Conservation (phyloP, 2,113 vertebrate genomes). For the Lipophrys pholis region DNA sequence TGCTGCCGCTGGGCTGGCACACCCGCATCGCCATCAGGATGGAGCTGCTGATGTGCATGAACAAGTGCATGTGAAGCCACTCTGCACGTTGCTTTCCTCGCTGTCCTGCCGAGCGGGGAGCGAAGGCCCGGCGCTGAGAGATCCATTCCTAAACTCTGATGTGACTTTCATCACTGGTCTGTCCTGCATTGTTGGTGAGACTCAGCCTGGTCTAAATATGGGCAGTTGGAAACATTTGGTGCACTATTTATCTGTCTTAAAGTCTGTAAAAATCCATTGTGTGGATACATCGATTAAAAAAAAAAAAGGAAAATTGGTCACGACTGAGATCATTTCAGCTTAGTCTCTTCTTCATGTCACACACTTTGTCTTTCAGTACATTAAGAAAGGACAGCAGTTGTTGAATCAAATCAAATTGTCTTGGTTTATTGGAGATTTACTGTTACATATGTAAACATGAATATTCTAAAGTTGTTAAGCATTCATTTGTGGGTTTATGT, state of each 20-base stretch:
- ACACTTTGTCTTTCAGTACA: too few species aligned
- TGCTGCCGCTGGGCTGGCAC: conserved; percentile 96
- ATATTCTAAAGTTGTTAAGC: conserved; percentile 71
- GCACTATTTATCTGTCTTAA: conserved; percentile 26
- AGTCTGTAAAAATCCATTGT: conserved; percentile 1
- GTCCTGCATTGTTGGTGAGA: too few species aligned
- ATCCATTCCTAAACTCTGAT: too few species aligned
- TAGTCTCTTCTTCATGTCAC: too few species aligned
- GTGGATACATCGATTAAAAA: conserved; percentile 8
- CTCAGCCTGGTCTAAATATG: conserved; percentile 12
- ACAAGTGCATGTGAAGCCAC: conserved; percentile 86
- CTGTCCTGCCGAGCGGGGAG: conserved; percentile 35
- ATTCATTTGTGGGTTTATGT: conserved; percentile 56
- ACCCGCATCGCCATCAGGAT: conserved; percentile 95
- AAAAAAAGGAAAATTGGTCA: too few species aligned
- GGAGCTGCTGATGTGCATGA: conserved; percentile 95
- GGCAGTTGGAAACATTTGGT: conserved; percentile 33
- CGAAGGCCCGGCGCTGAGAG: conserved; percentile 8
- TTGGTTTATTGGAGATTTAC: conserved; percentile 79
- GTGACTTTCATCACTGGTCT: too few species aligned
- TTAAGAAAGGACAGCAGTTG: not conserved
- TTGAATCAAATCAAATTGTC: conserved; percentile 58
- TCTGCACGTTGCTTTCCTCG: conserved; percentile 13
- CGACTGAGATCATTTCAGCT: too few species aligned
- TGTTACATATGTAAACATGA: conserved; percentile 80